These are phyloP conservation scores for Chymomyza procnemis DNA, from an alignment of 2,888 invertebrate genomes.

Conservation along the genomic window DNA sequence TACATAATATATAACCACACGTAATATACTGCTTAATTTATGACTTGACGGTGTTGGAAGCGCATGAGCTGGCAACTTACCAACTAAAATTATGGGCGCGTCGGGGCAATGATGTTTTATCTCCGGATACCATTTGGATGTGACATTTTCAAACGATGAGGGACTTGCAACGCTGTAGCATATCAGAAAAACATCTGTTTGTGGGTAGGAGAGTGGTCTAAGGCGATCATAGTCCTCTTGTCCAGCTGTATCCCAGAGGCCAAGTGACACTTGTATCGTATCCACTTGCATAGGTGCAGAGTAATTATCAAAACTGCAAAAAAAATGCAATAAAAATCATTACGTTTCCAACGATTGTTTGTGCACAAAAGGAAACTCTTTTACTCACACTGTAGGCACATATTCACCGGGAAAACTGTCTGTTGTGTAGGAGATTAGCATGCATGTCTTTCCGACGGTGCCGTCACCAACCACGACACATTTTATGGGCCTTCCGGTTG, in stretches of 20 bases:
- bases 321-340: neutral
- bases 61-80: slow-evolving; percentile 80
- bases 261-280: slow-evolving; percentile 96
- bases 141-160: slow-evolving; percentile 99
- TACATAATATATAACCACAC: too few species aligned
- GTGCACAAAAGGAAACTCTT: neutral
- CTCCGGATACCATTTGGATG: slow-evolving; percentile 99
- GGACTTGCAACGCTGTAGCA: slow-evolving; percentile 99
- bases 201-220: slow-evolving; percentile 97
- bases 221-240: slow-evolving; percentile 98
- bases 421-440: slow-evolving; percentile 95
- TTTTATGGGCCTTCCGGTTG: slow-evolving; percentile 94
- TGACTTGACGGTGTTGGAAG: neutral
- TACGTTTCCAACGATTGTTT: neutral
- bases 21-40: neutral
- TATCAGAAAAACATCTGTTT: slow-evolving; percentile 99
- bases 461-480: slow-evolving; percentile 96
- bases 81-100: slow-evolving; percentile 98
- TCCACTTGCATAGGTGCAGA: slow-evolving; percentile 99
- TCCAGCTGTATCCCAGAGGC: slow-evolving; percentile 97
- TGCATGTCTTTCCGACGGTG: slow-evolving; percentile 95
- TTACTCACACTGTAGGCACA: slow-evolving; percentile 94
- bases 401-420: slow-evolving; percentile 96
- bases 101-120: slow-evolving; percentile 99
- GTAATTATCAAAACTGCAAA: slow-evolving; percentile 94